A percentile compares a stretch with the other conserved stretches of the same genome.
Evolutionary conservation across 2,888 invertebrate species (phyloP).

Genomic region (Carterocephalus palaemon): DNA sequence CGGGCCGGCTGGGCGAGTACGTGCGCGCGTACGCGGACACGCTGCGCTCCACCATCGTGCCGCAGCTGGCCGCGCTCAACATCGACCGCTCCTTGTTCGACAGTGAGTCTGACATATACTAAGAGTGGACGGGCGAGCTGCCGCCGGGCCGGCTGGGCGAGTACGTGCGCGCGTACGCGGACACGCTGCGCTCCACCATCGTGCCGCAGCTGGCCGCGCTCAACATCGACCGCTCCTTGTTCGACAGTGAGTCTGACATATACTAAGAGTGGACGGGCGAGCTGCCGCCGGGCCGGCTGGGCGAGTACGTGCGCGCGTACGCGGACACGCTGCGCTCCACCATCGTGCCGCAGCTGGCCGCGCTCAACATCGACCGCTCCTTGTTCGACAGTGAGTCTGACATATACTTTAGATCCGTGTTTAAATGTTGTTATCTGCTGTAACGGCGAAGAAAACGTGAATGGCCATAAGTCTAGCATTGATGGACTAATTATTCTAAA

Average conservation of each 20-base stretch:
- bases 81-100: slow-evolving; percentile 57
- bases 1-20: slow-evolving; percentile 88
- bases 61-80: slow-evolving; percentile 56
- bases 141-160: slow-evolving; percentile 89
- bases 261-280: slow-evolving; percentile 95
- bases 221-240: slow-evolving; percentile 55
- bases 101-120: slow-evolving; percentile 35
- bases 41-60: slow-evolving; percentile 56
- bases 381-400: slow-evolving; percentile 46
- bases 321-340: slow-evolving; percentile 74
- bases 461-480: no score
- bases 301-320: slow-evolving; percentile 91
- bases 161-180: slow-evolving; percentile 91
- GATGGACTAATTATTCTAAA: no score
- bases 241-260: slow-evolving; percentile 57
- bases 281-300: slow-evolving; percentile 88
- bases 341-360: slow-evolving; percentile 58
- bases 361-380: slow-evolving; percentile 57
- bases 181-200: slow-evolving; percentile 54
- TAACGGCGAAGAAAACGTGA: no score
- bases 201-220: slow-evolving; percentile 61
- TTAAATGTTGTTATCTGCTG: no score
- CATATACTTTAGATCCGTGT: no score
- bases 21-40: slow-evolving; percentile 88
- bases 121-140: no score